These are phyloP conservation scores for Telmatochromis sp. DNA, from an alignment of 2,113 vertebrate genomes.

Conservation along the genomic window DNA sequence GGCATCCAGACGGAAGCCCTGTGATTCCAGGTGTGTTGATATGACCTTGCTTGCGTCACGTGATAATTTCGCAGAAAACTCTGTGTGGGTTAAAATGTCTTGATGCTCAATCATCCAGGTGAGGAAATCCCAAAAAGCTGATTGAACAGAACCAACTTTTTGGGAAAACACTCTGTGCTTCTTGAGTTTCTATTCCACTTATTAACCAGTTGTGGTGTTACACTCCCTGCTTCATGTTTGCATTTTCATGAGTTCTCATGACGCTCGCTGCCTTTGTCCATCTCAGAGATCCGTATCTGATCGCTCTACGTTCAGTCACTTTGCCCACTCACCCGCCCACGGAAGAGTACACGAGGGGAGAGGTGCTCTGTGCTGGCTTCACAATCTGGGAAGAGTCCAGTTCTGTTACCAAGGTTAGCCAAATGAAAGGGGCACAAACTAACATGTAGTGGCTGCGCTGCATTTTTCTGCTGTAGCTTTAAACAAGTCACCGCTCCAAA, in stretches of 20 bases:
- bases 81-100: too few relatives aligned
- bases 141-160: not conserved
- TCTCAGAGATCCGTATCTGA: constrained; percentile 86
- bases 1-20: constrained; percentile 84
- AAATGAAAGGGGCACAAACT: not conserved
- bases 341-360: constrained; percentile 71
- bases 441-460: not conserved
- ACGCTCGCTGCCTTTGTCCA: not conserved
- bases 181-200: not conserved
- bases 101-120: too few relatives aligned
- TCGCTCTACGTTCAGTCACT: constrained; percentile 87
- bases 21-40: constrained; percentile 74
- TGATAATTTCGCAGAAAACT: too few relatives aligned
- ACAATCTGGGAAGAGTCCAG: constrained; percentile 80
- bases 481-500: not conserved
- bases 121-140: not conserved
- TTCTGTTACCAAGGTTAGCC: constrained; percentile 77
- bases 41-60: rapidly evolving
- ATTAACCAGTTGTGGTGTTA: not conserved
- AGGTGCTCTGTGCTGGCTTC: constrained; percentile 91
- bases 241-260: not conserved
- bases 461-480: not conserved
- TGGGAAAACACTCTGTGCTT: not conserved
- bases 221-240: not conserved
- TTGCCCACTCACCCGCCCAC: constrained; percentile 77